phyloP scores from a whole-genome alignment of 2,797 vertebrate species.

The Sebastes variabilis region DNA sequence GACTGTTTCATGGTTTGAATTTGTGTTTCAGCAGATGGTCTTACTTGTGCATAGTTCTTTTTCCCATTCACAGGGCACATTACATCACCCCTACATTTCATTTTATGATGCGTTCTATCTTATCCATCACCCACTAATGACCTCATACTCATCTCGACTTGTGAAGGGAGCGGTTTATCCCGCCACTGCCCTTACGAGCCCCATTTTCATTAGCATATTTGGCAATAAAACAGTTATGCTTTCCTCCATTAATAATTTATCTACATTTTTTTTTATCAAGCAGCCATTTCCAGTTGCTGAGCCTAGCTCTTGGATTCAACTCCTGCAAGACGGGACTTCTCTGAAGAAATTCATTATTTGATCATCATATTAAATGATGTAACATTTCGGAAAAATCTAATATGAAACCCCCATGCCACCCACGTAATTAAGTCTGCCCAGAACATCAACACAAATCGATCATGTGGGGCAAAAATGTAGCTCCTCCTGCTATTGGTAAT shows the following conservation, averaged over 20 bases:
- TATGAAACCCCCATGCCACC: conserved; percentile 43
- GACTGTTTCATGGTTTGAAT: conserved; percentile 2
- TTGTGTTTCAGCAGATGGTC: conserved; percentile 23
- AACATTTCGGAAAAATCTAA: conserved; percentile 56
- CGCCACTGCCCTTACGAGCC: conserved; percentile 12
- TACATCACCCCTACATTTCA: conserved; percentile 30
- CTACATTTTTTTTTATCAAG: conserved; percentile 34
- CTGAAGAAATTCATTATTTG: conserved; percentile 44
- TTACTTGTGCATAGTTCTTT: neutral
- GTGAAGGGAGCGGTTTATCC: conserved; percentile 21
- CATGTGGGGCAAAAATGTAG: conserved; percentile 47
- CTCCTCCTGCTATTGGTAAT: conserved; percentile 64
- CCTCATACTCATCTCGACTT: conserved; percentile 40
- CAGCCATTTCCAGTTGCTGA: conserved; percentile 24
- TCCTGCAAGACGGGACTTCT: conserved; percentile 10
- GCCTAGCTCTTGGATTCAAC: conserved; percentile 19
- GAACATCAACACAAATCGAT: conserved; percentile 61
- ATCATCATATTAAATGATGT: conserved; percentile 58
- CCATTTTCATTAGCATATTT: conserved; percentile 61
- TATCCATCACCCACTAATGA: conserved; percentile 44
- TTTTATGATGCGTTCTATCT: conserved; percentile 42
- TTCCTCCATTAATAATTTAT: conserved; percentile 66
- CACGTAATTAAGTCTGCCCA: conserved; percentile 63
- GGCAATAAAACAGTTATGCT: conserved; percentile 60
- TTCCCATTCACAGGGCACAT: conserved; percentile 4